Evolutionary conservation across 2,888 invertebrate genomes (phyloP), one percentile per base, ranked within the genome.

Genomic region (Apodemia mormo): DNA sequence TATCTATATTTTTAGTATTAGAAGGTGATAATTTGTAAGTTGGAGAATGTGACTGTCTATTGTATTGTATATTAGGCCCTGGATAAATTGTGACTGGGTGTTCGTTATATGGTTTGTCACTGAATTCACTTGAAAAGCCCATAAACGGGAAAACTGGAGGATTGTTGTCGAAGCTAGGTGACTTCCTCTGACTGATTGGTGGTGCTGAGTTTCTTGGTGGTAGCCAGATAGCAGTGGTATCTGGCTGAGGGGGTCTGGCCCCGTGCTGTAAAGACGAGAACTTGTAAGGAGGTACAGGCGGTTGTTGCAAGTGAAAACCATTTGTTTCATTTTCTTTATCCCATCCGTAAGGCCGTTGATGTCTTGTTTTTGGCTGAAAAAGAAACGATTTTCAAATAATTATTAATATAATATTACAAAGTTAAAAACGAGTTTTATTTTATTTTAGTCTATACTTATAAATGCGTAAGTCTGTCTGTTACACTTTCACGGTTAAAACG

Each of bases 311-410:
- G 67, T 89, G 87, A 76, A 91, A 92, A 7, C 84, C 87, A 71
- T 84, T 87, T 37, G 81, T 76, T 68, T 90, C 90, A 71, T 81
- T 81, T 76, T 94, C 90, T 77, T 94, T 95, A 78, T 96, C 96
- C 96, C 96, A 96, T 40, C 96, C 96, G 80, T 95, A 96, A 7
- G 96, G 96, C 76, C 96, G 94, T 83, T 96, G 96, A 80, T 96
- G 96, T 78, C 95, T 94, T 56, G 96, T 96, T 93, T 96, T 96
- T 49, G 96, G 96, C 96, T 96, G 89, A 74, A 93, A 94, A 67
- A 45, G 6, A 45, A 45, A 45, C 2, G 40, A 40, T 8, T 40
- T 40, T 40, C 8, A 40, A 8, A 8, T 8, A 40, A 40, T 1
- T 40, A 8, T 8, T 8, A 40, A 40, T 40, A 4, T 3, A 33